Evolutionary conservation across 2,888 invertebrate genomes (phyloP), one percentile per base, ranked within the genome.

Genomic region (Acronicta aceris): DNA sequence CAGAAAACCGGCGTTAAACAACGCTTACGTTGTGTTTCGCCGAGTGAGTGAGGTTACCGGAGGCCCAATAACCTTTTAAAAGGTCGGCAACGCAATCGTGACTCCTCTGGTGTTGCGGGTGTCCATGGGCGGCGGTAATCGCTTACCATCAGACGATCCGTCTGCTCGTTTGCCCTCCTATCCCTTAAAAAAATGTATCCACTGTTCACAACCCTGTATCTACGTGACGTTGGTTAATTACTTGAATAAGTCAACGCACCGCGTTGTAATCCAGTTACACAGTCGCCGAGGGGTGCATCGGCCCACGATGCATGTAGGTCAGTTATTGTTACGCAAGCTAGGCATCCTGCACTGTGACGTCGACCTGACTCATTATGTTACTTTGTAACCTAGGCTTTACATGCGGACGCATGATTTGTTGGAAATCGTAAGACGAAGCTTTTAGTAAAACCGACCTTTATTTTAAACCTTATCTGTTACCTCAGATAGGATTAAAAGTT

Each of bases 271-370:
- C 89, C 85, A 83, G 84, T 91, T 91, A 92, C 79, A 78, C 76
- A 69, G 74, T 65, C 74, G 74, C 59, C 60, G 81, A 80, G 81
- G 87, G 86, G 88, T 89, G 89, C 90, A 90, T 88, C 85, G 85
- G 78, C 85, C 86, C 79, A 76, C 81, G 68, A 61, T 81, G 81
- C 84, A 91, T 90, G 85, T 92, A 91, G 91, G 91, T 91, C 90
- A 90, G 86, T 87, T 86, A 61, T 82, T 81, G 79, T 84, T 84
- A 84, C 81, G 82, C 81, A 84, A 85, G 77, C 71, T 76, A 81
- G 81, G 79, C 78, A 76, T 85, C 83, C 84, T 84, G 75, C 61
- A 65, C 63, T 59, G 66, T 83, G 82, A 82, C 84, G 80, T 80
- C 49, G 45, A 46, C 51, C 73, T 78, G 66, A 81, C 70, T 81